Evolutionary conservation across 2,113 vertebrate species (phyloP).

Genomic region (Glaucomys volans): DNA sequence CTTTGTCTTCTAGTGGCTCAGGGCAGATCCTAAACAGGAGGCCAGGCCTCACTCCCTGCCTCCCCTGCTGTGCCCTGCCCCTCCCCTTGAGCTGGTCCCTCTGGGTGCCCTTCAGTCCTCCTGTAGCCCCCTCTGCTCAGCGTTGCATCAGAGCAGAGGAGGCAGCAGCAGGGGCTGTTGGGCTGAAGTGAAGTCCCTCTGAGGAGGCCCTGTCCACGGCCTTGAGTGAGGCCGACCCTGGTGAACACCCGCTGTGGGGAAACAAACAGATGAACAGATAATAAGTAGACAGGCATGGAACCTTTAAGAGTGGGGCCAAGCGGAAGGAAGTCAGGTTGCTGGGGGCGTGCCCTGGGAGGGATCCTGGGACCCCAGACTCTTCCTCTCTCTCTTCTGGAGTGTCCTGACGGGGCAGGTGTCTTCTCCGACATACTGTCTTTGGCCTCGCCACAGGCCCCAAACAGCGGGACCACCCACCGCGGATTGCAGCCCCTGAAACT

Average conservation of each 20-base stretch:
- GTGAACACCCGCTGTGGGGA: not conserved
- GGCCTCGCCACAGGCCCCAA: no score
- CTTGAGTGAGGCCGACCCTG: not conserved
- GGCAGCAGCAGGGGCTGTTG: not conserved
- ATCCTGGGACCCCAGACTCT: not conserved
- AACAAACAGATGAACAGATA: not conserved
- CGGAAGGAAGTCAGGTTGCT: not conserved
- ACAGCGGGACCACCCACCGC: not conserved
- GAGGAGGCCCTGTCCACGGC: not conserved
- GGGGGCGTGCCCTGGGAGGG: no score
- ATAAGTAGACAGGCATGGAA: not conserved
- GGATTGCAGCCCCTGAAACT: not conserved
- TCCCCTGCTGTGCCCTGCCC: not conserved
- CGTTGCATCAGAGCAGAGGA: not conserved
- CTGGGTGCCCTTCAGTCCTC: not conserved
- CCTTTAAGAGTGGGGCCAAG: not conserved
- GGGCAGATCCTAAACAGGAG: not conserved
- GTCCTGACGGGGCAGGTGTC: not conserved
- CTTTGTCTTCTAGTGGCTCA: not conserved
- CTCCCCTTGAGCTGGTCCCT: not conserved
- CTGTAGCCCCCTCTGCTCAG: not conserved
- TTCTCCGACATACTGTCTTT: not conserved
- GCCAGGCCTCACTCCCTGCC: not conserved
- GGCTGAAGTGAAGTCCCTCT: not conserved
- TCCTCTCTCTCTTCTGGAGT: not conserved